Percentiles rank a stretch among this genome's conserved stretches.
phyloP scores from a whole-genome alignment of 2,888 invertebrate species.

The Octodonta nipae region DNA sequence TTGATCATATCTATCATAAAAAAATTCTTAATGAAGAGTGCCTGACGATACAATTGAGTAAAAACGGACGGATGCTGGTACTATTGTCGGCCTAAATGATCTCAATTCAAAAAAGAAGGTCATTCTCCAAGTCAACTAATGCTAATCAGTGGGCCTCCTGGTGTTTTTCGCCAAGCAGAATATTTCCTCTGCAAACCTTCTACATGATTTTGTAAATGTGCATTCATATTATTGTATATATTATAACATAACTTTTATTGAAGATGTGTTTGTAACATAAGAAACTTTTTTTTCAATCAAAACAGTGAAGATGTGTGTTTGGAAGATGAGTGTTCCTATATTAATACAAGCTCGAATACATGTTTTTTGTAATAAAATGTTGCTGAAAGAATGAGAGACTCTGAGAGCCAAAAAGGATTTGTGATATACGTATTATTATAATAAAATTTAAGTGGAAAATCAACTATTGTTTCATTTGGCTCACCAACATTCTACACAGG shows the following conservation, averaged over 20 bases:
- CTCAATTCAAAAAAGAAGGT: constrained; percentile 5
- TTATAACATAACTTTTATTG: constrained; percentile 33
- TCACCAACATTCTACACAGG: too few species aligned
- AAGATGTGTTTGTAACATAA: constrained; percentile 33
- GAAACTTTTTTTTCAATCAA: constrained; percentile 25
- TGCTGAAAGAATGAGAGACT: constrained; percentile 51
- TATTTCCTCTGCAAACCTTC: constrained; percentile 20
- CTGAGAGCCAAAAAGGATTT: constrained; percentile 60
- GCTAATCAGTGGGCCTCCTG: constrained; percentile 16
- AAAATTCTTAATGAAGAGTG: constrained; percentile 32
- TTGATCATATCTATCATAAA: constrained; percentile 36
- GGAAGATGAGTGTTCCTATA: constrained; percentile 26
- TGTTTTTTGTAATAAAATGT: constrained; percentile 31
- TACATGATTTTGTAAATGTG: constrained; percentile 23
- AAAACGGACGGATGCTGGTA: constrained; percentile 17
- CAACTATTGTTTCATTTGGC: constrained; percentile 26
- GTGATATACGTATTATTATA: constrained; percentile 58
- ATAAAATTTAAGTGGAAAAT: constrained; percentile 33
- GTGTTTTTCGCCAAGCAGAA: too few species aligned
- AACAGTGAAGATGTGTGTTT: constrained; percentile 31
- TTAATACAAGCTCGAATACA: constrained; percentile 24
- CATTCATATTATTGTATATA: constrained; percentile 32
- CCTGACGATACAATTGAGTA: constrained; percentile 25
- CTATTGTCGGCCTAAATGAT: constrained; percentile 20
- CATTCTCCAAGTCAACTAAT: constrained; percentile 10